phyloP scores from a whole-genome alignment of 1,140 invertebrate species.

The Drosophila sulfurigaster region DNA sequence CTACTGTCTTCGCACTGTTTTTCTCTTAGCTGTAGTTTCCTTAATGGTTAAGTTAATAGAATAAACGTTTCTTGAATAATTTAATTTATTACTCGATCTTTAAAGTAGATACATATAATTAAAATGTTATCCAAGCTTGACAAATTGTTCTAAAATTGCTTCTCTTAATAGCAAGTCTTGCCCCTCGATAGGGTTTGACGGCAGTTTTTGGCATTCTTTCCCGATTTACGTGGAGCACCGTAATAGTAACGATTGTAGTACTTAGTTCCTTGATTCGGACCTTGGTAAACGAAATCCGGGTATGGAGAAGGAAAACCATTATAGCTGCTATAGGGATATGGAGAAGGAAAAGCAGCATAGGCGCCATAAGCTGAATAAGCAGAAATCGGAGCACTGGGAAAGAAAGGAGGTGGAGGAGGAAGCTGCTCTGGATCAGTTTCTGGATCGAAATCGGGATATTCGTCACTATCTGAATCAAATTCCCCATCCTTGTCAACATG shows the following conservation, averaged over 20 bases:
- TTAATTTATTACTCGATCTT: background rate
- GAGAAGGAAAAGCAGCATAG: background rate
- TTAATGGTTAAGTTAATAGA: background rate
- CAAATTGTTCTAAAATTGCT: background rate
- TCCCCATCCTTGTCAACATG: background rate
- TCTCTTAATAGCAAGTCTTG: background rate
- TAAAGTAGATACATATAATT: background rate
- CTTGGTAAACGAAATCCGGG: background rate
- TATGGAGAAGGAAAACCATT: background rate
- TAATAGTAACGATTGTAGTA: background rate
- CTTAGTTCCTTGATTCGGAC: background rate
- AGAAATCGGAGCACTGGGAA: background rate
- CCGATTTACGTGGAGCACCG: background rate
- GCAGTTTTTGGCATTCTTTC: background rate
- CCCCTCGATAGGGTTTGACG: background rate
- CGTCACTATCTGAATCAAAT: background rate
- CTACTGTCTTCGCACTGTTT: too few species aligned
- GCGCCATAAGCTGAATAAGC: background rate
- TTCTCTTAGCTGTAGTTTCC: too few species aligned
- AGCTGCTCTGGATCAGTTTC: background rate
- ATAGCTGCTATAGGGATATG: background rate
- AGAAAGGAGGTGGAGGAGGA: background rate
- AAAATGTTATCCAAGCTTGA: background rate
- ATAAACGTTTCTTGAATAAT: constrained; percentile 1
- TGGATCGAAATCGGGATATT: background rate